Evolutionary conservation across 2,113 vertebrate genomes (phyloP), one percentile per base, ranked within the genome.

Genomic region (Glareola pratincola): DNA sequence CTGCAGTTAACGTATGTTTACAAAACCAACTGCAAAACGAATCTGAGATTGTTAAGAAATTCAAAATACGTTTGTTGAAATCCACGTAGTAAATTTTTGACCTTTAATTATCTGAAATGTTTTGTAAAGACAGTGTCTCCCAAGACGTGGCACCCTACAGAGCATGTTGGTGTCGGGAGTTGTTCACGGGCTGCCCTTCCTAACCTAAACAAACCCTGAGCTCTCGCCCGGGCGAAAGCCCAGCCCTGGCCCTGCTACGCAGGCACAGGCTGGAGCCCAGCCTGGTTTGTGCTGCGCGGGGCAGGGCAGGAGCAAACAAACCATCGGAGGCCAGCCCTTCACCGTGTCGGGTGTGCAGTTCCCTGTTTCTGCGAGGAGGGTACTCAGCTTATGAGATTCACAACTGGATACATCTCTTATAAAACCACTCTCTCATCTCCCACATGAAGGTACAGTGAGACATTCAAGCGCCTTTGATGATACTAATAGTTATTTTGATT

Each of bases 401-500:
- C 81, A 59, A 5, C 3, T 51, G 90, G 77, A 84, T 60, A 50
- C 48, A 62, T 76, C 45, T 43, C 88, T 57, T 48, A 94, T 69
- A 94, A 90, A 85, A 97, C 88, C 26, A 34, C 68, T 73, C 39
- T 88, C 85, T 95, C 96, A 57, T 94, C 94, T 74, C 51, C 92
- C 50, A 60, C 91, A 59, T 90, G 82, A 97, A 97, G 97, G 95
- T 92, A 78, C 79, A 43, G 68, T 0, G 94, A 97, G 92, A 93
- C 87, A 68, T 97, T 96, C 93, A 59, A 51, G 86, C 53, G 76
- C 85, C 88, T 97, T 96, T 91, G 97, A 97, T 88, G 96, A 89
- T 76, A 94, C 94, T 97, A 97, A 97, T 94, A 93, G 96, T 94
- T 97, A 97, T 92, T 97, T 95, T 95, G 96, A 97, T 96, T 96